phyloP scores from a whole-genome alignment of 1,140 invertebrate species.

The Radopholus similis region DNA sequence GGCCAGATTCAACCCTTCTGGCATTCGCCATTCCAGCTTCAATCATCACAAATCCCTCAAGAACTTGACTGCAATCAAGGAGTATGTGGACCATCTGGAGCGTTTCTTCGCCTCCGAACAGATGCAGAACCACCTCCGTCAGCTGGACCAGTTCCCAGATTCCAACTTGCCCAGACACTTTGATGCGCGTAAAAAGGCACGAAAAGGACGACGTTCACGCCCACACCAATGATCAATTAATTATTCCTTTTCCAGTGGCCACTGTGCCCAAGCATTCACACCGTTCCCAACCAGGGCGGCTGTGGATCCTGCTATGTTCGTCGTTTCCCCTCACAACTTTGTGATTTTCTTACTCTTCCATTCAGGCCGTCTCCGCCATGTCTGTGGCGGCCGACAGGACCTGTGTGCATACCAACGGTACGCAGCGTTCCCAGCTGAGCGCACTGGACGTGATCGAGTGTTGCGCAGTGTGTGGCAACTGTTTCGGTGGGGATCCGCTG shows the following conservation, averaged over 20 bases:
- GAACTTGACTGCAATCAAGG: conserved; percentile 44
- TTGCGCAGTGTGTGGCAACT: conserved; percentile 56
- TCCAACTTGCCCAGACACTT: conserved; percentile 30
- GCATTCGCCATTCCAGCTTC: background rate
- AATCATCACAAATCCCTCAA: conserved; percentile 41
- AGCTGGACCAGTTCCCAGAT: conserved; percentile 36
- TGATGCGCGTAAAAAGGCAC: conserved; percentile 45
- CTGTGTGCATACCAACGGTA: conserved; percentile 57
- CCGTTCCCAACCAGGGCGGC: conserved; percentile 62
- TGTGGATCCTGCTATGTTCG: conserved; percentile 66
- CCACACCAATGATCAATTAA: no score
- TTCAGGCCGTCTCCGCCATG: conserved; percentile 53
- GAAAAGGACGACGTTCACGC: no score
- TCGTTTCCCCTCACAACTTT: background rate
- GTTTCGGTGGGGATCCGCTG: conserved; percentile 57
- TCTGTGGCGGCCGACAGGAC: conserved; percentile 55
- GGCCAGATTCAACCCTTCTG: background rate
- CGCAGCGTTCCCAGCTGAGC: conserved; percentile 37
- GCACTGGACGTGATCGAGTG: conserved; percentile 56
- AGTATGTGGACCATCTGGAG: conserved; percentile 38
- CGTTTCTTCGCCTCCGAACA: conserved; percentile 31
- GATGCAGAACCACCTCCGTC: conserved; percentile 38
- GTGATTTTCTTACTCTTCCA: background rate
- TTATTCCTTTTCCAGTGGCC: no score
- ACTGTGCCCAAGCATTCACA: conserved; percentile 31